phyloP scores from a whole-genome alignment of 2,797 vertebrate species.

The Phrynocephalus forsythii region DNA sequence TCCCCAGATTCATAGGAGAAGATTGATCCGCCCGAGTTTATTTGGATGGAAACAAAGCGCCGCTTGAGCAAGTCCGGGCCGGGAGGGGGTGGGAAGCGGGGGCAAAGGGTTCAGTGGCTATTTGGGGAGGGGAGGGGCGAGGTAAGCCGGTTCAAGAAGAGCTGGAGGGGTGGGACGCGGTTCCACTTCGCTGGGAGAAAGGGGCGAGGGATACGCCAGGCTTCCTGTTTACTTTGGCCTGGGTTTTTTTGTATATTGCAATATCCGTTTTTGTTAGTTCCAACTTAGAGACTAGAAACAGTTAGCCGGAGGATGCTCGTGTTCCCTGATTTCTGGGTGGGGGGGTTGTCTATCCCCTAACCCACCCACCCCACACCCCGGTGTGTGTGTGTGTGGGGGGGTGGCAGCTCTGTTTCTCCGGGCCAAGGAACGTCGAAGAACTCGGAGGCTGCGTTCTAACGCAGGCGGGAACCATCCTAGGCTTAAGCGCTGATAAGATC shows the following conservation, averaged over 20 bases:
- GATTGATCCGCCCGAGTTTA: constrained; percentile 67
- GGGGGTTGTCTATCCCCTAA: no score
- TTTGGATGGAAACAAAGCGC: constrained; percentile 75
- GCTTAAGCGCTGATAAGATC: no score
- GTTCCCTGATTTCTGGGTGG: background rate
- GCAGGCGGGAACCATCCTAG: no score
- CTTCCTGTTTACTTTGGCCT: constrained; percentile 20
- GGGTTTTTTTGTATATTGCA: no score
- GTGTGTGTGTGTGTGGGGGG: no score
- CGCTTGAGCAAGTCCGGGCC: constrained; percentile 63
- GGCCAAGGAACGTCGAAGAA: background rate
- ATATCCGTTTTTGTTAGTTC: no score
- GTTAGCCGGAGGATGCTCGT: background rate
- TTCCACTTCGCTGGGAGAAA: constrained; percentile 38
- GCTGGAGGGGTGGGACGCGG: constrained; percentile 63
- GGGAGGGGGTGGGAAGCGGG: constrained; percentile 17
- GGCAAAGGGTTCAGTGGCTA: constrained; percentile 75
- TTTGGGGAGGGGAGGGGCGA: constrained; percentile 35
- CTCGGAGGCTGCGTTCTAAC: background rate
- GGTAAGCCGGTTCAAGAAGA: constrained; percentile 70
- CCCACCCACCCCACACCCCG: no score
- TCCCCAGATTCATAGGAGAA: constrained; percentile 64
- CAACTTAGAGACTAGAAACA: constrained; percentile 35
- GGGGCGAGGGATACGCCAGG: background rate
- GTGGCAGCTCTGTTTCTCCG: background rate